Percentiles rank a stretch among this genome's conserved stretches.
Conservation (phyloP, 1,140 invertebrate species). For the Caerostris extrusa region DNA sequence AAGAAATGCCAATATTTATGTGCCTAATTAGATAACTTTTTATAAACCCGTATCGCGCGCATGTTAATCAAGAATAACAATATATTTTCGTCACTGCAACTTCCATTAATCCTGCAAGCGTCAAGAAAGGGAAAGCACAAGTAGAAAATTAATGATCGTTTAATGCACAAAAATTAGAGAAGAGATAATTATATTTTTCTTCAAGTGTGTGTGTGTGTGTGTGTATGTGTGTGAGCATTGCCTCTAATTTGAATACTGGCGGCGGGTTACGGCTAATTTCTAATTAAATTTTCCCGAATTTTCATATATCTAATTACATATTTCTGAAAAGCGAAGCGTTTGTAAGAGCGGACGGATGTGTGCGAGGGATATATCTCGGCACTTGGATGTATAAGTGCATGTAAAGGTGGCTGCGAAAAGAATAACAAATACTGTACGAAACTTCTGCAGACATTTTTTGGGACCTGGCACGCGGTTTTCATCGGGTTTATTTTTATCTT, state of each 20-base stretch:
- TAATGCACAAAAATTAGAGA: constrained; percentile 78
- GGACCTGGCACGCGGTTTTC: constrained; percentile 48
- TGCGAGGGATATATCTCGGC: constrained; percentile 60
- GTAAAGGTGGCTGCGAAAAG: constrained; percentile 51
- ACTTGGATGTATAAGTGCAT: not conserved
- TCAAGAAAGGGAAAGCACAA: constrained; percentile 76
- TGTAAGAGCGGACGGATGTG: constrained; percentile 65
- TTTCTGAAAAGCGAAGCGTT: constrained; percentile 75
- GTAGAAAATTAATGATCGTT: constrained; percentile 78
- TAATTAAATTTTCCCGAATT: constrained; percentile 78
- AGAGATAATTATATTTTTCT: constrained; percentile 78
- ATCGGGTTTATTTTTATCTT: constrained; percentile 52
- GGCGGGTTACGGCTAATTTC: constrained; percentile 77
- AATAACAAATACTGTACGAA: constrained; percentile 74
- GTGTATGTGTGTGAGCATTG: constrained; percentile 49
- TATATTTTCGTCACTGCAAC: constrained; percentile 77
- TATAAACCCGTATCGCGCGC: constrained; percentile 77
- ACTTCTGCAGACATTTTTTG: constrained; percentile 76
- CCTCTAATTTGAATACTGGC: constrained; percentile 77
- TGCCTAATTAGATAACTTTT: constrained; percentile 78
- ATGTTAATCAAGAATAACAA: constrained; percentile 78
- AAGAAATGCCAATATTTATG: constrained; percentile 78
- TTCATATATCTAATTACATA: constrained; percentile 78
- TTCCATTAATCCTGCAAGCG: constrained; percentile 75
- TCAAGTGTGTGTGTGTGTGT: constrained; percentile 73